These are phyloP conservation scores for Rhimphoctona megacephalus DNA, from an alignment of 2,888 invertebrate species.

Conservation along the genomic window DNA sequence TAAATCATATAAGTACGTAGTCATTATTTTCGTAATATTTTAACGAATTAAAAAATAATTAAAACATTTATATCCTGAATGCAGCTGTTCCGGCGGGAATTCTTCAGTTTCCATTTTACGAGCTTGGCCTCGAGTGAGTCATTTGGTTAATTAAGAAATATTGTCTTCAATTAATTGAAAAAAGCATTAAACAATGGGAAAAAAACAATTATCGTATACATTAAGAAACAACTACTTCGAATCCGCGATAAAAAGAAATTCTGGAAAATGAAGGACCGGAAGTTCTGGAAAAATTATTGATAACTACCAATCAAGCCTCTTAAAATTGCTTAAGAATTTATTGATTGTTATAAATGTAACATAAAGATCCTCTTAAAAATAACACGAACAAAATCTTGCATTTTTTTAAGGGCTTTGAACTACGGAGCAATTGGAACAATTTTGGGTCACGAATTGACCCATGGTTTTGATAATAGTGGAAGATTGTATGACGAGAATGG, in stretches of 20 bases:
- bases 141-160: conserved; percentile 18
- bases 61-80: conserved; percentile 78
- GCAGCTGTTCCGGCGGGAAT: conserved; percentile 94
- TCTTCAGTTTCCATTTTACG: conserved; percentile 93
- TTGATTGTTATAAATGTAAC: neutral
- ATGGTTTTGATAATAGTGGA: conserved; percentile 89
- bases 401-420: conserved; percentile 90
- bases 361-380: neutral
- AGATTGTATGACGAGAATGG: conserved; percentile 94
- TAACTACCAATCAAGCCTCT: too few species aligned
- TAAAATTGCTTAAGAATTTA: neutral
- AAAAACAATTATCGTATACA: too few species aligned
- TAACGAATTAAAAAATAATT: conserved; percentile 41
- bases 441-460: conserved; percentile 90
- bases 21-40: conserved; percentile 18
- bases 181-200: too few species aligned
- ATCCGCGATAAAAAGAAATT: too few species aligned
- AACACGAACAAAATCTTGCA: neutral
- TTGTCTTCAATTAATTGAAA: neutral
- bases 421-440: conserved; percentile 93
- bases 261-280: too few species aligned
- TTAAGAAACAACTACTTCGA: too few species aligned
- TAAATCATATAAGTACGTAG: conserved; percentile 92
- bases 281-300: too few species aligned
- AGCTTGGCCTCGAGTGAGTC: conserved; percentile 93